Evolutionary conservation across 1,140 invertebrate species (phyloP), one percentile per base, ranked within the genome.

Genomic region (Drosophila guanche): DNA sequence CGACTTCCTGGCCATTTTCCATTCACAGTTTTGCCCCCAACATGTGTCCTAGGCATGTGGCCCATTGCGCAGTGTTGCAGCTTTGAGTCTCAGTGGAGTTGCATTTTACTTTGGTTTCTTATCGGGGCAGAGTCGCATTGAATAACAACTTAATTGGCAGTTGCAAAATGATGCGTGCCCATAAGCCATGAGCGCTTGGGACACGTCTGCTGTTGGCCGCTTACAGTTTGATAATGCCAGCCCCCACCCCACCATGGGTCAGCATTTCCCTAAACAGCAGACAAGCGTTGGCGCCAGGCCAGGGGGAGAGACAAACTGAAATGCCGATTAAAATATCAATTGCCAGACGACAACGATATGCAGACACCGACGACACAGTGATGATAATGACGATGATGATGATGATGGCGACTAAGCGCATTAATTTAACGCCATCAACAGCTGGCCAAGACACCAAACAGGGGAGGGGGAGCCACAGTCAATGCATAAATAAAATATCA

Each of bases 241-340:
- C 14, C 12, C 7, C 25, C 5, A 33, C 20, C 23, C 20, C 50
- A 23, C 20, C 41, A 46, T 29, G 14, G 43, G 41, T 42, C 8
- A 10, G 55, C 46, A 50, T 65, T 77, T 84, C 71, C 79, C 79
- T 84, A 76, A 84, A 72, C 80, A 75, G 29, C 56, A 53, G 67
- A 62, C 65, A 68, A 47, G 41, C 42, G 20, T 53, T 76, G 80
- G 80, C 81, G 80, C 80, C 75, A 84, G 7, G 29, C 8, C 45
- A 56, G 41, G 65, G 58, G 6, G 37, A 5, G 76, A 76, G 80
- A 85, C 79, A 60, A 79, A 84, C 79, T 84, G 72, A 84, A 84
- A 85, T 84, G 76, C 76, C 79, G 79, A 84, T 84, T 84, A 85
- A 84, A 84, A 84, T 84, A 84, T 84, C 79, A 84, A 84, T 85